Evolutionary conservation across 2,797 vertebrate genomes (phyloP).

Genomic region (Protosalanx chinensis): DNA sequence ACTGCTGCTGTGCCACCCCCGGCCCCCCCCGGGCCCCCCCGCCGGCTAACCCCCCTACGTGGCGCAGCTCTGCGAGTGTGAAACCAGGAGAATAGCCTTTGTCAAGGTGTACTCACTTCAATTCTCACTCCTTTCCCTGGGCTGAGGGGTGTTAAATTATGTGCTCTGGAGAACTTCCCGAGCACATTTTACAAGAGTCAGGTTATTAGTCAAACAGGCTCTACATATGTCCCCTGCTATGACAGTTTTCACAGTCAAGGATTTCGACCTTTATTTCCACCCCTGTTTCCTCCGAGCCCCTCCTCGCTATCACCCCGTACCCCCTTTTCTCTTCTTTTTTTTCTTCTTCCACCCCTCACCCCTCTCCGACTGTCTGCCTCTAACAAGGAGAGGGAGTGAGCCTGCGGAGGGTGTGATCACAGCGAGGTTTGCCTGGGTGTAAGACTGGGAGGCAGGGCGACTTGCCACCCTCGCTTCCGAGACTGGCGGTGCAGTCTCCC

Average conservation of each 20-base stretch:
- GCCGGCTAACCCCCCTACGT: conserved; percentile 46
- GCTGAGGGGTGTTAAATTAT: conserved; percentile 79
- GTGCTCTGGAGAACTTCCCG: conserved; percentile 67
- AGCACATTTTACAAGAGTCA: conserved; percentile 69
- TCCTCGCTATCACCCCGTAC: conserved; percentile 38
- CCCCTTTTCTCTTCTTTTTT: conserved; percentile 53
- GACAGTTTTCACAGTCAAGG: conserved; percentile 77
- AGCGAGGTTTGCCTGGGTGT: conserved; percentile 63
- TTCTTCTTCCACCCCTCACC: conserved; percentile 16
- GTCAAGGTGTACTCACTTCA: conserved; percentile 77
- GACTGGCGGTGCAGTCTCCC: conserved; percentile 53
- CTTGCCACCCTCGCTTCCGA: conserved; percentile 46
- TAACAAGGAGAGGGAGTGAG: conserved; percentile 66
- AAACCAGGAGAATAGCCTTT: conserved; percentile 72
- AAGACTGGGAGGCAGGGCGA: conserved; percentile 63
- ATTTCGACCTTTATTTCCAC: conserved; percentile 76
- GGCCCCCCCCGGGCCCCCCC: conserved; percentile 33
- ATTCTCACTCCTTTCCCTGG: conserved; percentile 82
- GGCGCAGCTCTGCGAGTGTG: conserved; percentile 65
- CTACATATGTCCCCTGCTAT: conserved; percentile 69
- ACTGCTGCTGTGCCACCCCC: conserved; percentile 39
- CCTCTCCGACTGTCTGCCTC: conserved; percentile 49
- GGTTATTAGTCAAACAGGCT: conserved; percentile 78
- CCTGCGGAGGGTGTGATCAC: conserved; percentile 68
- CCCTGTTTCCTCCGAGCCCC: conserved; percentile 63